These are phyloP conservation scores for Sinocyclocheilus maitianheensis DNA, from an alignment of 2,113 vertebrate species.

Conservation along the genomic window DNA sequence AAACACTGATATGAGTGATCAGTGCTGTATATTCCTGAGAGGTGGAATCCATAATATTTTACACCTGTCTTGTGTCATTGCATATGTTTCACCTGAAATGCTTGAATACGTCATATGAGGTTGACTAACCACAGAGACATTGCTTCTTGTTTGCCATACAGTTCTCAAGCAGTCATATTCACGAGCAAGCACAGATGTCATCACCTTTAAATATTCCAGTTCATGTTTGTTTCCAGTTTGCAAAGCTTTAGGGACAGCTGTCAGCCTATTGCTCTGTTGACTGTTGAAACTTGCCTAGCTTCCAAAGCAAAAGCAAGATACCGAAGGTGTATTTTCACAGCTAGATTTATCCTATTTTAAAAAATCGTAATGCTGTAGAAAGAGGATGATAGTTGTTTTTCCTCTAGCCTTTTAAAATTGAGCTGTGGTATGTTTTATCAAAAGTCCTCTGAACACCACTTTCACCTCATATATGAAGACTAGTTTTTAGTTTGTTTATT, in stretches of 20 bases:
- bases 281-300: constrained; percentile 10
- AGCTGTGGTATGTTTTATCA: constrained; percentile 6
- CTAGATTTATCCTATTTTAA: constrained; percentile 42
- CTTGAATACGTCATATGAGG: not conserved
- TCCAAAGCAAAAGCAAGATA: not conserved
- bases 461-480: constrained; percentile 34
- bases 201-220: constrained; percentile 32
- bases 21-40: not conserved
- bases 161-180: constrained; percentile 49
- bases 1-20: not conserved
- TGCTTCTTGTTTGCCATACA: not conserved
- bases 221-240: constrained; percentile 32
- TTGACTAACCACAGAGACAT: not conserved
- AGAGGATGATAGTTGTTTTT: constrained; percentile 46
- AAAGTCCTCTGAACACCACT: constrained; percentile 47
- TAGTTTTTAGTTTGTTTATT: not conserved
- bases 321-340: constrained; percentile 42
- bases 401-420: constrained; percentile 42
- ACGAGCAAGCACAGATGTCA: constrained; percentile 39
- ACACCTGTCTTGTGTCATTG: not conserved
- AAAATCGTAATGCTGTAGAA: constrained; percentile 41
- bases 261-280: not conserved
- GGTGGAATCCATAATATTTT: not conserved
- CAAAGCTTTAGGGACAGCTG: constrained; percentile 30
- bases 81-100: not conserved